Evolutionary conservation across 2,113 vertebrate species (phyloP).

Genomic region (Lagopus leucura): DNA sequence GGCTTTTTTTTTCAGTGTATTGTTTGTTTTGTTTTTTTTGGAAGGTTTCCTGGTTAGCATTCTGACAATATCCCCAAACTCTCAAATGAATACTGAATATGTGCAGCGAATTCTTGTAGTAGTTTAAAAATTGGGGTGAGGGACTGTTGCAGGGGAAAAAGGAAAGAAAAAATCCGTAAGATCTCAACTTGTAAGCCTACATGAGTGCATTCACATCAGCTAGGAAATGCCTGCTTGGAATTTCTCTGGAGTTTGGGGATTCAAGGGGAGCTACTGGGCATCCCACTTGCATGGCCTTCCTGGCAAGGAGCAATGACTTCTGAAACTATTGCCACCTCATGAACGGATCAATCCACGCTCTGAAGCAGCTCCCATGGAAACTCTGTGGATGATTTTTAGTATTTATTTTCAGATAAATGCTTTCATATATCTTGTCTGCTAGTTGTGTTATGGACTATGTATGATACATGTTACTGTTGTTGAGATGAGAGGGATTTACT

Average conservation of each 20-base stretch:
- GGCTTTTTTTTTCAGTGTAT: background rate
- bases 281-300: background rate
- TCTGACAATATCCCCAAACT: background rate
- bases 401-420: background rate
- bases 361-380: background rate
- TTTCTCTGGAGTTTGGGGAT: background rate
- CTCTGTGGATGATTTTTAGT: background rate
- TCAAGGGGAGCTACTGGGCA: background rate
- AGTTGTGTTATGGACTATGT: background rate
- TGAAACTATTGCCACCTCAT: background rate
- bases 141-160: background rate
- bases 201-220: background rate
- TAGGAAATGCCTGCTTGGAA: background rate
- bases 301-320: background rate
- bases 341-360: background rate
- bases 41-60: background rate
- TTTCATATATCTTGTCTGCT: background rate
- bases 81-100: background rate
- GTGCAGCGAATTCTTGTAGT: fast-evolving
- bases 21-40: background rate
- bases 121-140: background rate
- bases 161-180: background rate
- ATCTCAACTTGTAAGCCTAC: background rate
- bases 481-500: background rate
- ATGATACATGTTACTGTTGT: background rate